Conservation (phyloP, 2,113 vertebrate species). For the Macrotus californicus region DNA sequence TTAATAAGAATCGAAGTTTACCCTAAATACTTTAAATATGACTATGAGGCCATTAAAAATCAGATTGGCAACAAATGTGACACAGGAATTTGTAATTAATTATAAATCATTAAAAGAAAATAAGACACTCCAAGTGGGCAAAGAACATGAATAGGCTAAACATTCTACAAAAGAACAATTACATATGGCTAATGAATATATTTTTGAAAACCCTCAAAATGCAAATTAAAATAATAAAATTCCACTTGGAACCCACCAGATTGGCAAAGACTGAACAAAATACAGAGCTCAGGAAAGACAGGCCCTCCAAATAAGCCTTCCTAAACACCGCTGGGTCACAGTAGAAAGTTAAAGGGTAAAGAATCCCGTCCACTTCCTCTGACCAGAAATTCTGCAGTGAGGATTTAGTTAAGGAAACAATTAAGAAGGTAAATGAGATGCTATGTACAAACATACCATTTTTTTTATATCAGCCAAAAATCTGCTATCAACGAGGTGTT, state of each 20-base stretch:
- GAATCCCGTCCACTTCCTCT: neutral
- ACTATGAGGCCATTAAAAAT: neutral
- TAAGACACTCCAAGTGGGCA: neutral
- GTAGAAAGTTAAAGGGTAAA: neutral
- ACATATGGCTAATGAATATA: neutral
- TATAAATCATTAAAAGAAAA: neutral
- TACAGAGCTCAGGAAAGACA: neutral
- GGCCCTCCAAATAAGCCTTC: neutral
- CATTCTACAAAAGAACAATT: neutral
- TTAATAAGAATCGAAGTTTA: neutral
- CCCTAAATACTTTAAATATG: neutral
- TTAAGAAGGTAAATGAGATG: neutral
- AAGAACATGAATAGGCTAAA: neutral
- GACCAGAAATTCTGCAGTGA: neutral
- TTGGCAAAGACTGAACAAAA: neutral
- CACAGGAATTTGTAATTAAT: neutral
- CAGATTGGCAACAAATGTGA: neutral
- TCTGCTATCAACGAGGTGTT: neutral
- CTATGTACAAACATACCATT: neutral
- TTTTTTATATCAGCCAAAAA: neutral
- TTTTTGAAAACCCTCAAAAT: neutral
- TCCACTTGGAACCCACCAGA: neutral
- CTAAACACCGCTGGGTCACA: neutral
- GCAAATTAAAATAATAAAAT: neutral
- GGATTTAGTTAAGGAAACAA: neutral